Evolutionary conservation across 2,113 vertebrate species (phyloP), one percentile per base, ranked within the genome.

Genomic region (Cyphomyrus plagiostoma): DNA sequence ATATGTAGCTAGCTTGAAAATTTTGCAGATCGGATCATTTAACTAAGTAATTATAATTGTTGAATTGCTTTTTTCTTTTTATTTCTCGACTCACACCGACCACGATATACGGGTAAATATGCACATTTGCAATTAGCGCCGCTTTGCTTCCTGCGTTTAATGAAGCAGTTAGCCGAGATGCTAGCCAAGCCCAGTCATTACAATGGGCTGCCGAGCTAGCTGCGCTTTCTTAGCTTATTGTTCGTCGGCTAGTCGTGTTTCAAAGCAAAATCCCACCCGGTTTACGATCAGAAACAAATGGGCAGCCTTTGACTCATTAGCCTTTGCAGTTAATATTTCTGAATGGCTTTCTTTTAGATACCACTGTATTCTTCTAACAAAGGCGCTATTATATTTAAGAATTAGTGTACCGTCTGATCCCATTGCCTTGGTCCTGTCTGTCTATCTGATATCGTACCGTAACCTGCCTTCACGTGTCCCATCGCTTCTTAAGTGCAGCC

Each of bases 21-120:
- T 80, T 84, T 88, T 77, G 89, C 86, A 90, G 82, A 89, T 62
- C 86, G 87, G 45, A 88, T 49, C 21, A 77, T 49, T 83, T 85
- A n/a, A 17, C 35, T 50, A 88, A 53, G 52, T 42, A 83, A 56
- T 74, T 42, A n/a, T 50, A 88, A 62, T 35, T 9, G 62, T 17
- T 85, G 39, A 89, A 82, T 80, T 82, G 84, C 26, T 77, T 53
- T 17, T 45, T 19, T 21, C 42, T 7, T 0, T 30, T 45, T 82
- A 48, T n/a, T 48, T 48, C 45, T 23, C 82, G 21, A 46, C 82
- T 84, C 82, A 23, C 39, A 82, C 77, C 48, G 74, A 56, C 86
- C 86, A 45, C 66, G 86, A 39, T 23, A 83, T 23, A 56, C 86
- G 86, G 89, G 89, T 90, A 90, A 90, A 80, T 83, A 90, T 53